These are phyloP conservation scores for Lordiphosa collinella DNA, from an alignment of 1,140 invertebrate species.

Conservation along the genomic window DNA sequence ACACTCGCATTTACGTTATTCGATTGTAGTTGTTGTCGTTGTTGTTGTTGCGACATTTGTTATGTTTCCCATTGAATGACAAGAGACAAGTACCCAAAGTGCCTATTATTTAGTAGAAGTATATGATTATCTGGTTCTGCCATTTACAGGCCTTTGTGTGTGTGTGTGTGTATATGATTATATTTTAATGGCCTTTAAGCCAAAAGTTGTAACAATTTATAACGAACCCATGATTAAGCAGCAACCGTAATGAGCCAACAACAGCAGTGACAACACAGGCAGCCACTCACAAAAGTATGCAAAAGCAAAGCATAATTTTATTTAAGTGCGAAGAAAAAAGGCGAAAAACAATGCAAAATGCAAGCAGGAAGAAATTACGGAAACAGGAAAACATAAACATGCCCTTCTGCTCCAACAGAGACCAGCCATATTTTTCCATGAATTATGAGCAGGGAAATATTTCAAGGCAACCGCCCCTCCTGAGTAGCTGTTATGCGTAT, in stretches of 20 bases:
- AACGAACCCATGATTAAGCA: too few species aligned
- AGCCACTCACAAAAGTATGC: neutral
- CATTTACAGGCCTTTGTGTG: conserved; percentile 9
- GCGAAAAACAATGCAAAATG: conserved; percentile 34
- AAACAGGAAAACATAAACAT: conserved; percentile 75
- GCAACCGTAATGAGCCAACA: conserved; percentile 41
- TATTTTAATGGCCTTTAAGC: too few species aligned
- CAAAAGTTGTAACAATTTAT: too few species aligned
- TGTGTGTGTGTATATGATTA: neutral
- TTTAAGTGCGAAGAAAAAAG: conserved; percentile 33
- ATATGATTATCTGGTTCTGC: conserved; percentile 20
- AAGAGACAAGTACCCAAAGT: conserved; percentile 22
- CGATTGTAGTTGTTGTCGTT: conserved; percentile 4
- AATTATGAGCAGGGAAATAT: conserved; percentile 64
- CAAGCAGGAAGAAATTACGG: conserved; percentile 70
- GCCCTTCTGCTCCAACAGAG: neutral
- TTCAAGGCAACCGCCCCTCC: conserved; percentile 46
- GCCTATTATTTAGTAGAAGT: too few species aligned
- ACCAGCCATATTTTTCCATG: conserved; percentile 60
- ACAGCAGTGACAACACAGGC: neutral
- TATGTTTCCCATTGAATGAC: conserved; percentile 32
- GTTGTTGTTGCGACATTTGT: conserved; percentile 35
- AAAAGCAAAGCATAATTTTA: conserved; percentile 40
- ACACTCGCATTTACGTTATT: neutral
- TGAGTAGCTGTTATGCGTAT: conserved; percentile 62